Evolutionary conservation across 2,113 vertebrate genomes (phyloP).

Genomic region (Acinonyx jubatus): DNA sequence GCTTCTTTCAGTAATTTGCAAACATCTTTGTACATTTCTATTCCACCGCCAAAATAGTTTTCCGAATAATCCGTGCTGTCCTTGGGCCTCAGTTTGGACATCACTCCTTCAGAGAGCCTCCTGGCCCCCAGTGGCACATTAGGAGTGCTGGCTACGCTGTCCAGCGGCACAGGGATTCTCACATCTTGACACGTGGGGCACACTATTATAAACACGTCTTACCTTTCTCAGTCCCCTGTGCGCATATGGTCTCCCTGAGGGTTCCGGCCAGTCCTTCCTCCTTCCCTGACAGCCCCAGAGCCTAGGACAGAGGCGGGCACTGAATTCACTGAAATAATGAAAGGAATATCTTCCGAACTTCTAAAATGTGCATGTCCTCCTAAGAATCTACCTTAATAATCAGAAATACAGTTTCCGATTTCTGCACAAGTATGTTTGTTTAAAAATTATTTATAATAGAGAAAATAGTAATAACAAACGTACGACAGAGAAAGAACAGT

Average conservation of each 20-base stretch:
- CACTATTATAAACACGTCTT: neutral
- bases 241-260: no score
- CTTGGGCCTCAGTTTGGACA: neutral
- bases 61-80: neutral
- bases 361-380: neutral
- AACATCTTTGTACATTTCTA: neutral
- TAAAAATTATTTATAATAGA: neutral
- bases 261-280: neutral
- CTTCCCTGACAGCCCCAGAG: neutral
- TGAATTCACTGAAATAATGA: neutral
- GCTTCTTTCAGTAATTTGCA: neutral
- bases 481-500: neutral
- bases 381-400: neutral
- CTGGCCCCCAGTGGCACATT: accelerated
- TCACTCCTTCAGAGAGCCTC: neutral
- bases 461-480: neutral
- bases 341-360: neutral
- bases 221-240: neutral
- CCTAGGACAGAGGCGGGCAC: no score
- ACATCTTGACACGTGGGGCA: neutral
- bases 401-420: neutral
- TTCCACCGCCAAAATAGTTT: neutral
- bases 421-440: neutral
- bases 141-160: accelerated
- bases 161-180: neutral